These are phyloP conservation scores for Trichosurus vulpecula DNA, from an alignment of 2,797 vertebrate genomes.

Conservation along the genomic window DNA sequence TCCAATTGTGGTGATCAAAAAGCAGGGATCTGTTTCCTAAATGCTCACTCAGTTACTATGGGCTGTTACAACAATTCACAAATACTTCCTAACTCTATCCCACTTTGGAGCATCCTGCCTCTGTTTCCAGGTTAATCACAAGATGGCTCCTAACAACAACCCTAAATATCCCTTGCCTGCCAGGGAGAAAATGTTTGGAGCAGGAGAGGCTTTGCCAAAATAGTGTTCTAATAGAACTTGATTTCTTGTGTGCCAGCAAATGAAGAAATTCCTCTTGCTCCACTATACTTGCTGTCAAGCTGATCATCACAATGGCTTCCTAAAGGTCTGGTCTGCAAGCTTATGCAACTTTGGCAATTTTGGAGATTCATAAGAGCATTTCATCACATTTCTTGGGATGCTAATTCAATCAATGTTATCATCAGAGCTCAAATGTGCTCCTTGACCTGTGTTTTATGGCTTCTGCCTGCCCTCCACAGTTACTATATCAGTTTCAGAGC, in stretches of 20 bases:
- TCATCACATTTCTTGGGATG: not conserved
- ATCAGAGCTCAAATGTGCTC: not conserved
- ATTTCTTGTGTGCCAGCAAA: not conserved
- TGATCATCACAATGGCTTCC: not conserved
- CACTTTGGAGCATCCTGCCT: not conserved
- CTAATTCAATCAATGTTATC: not conserved
- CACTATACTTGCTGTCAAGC: not conserved
- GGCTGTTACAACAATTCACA: not conserved
- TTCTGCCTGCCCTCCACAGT: not conserved
- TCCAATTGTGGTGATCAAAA: not conserved
- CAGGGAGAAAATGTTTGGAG: not conserved
- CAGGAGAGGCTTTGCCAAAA: not conserved
- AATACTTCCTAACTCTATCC: not conserved
- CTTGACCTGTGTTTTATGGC: not conserved
- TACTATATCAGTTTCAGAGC: not conserved
- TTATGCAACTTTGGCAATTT: not conserved
- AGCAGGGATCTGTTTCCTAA: not conserved
- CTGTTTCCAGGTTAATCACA: not conserved
- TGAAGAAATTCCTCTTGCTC: not conserved
- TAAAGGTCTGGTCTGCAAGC: not conserved
- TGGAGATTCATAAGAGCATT: not conserved
- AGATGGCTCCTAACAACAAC: not conserved
- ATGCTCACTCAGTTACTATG: not conserved
- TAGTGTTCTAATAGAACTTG: not conserved
- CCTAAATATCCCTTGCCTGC: not conserved